Percentiles rank a stretch among this genome's conserved stretches.
Evolutionary conservation across 2,888 invertebrate genomes (phyloP).

Genomic region (Thereva unica): DNA sequence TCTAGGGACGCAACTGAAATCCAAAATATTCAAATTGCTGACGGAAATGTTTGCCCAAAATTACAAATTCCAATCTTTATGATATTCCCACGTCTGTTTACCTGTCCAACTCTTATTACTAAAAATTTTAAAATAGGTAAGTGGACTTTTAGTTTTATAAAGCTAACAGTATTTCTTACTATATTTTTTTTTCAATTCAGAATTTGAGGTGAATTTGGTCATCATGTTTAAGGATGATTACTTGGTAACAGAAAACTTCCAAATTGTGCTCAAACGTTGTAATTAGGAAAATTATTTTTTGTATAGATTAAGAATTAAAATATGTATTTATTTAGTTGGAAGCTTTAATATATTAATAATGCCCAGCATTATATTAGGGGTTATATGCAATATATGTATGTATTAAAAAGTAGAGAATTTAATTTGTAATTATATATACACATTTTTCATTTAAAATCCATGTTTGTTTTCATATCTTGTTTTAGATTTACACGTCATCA

Average conservation of each 20-base stretch:
- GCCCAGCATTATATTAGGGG: no score
- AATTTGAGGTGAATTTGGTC: slow-evolving; percentile 93
- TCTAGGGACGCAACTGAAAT: slow-evolving; percentile 96
- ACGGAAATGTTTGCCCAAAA: slow-evolving; percentile 83
- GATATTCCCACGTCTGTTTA: slow-evolving; percentile 93
- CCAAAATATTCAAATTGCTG: slow-evolving; percentile 96
- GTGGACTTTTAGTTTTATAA: slow-evolving; percentile 45
- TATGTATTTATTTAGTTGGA: no score
- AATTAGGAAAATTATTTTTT: slow-evolving; percentile 39
- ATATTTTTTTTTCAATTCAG: slow-evolving; percentile 64
- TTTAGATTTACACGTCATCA: no score
- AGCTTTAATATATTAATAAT: no score
- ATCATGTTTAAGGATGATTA: slow-evolving; percentile 92
- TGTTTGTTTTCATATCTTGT: no score
- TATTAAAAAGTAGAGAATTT: no score
- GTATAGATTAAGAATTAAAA: background rate
- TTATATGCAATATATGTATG: no score
- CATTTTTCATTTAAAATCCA: no score
- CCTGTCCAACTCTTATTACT: slow-evolving; percentile 89
- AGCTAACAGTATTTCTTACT: slow-evolving; percentile 38
- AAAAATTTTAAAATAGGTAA: slow-evolving; percentile 93
- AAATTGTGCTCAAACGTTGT: slow-evolving; percentile 51
- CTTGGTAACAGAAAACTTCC: slow-evolving; percentile 93
- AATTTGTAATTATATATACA: no score
- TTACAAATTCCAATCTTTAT: slow-evolving; percentile 89